These are phyloP conservation scores for Aphaenogaster floridana DNA, from an alignment of 1,140 invertebrate genomes.

Conservation along the genomic window DNA sequence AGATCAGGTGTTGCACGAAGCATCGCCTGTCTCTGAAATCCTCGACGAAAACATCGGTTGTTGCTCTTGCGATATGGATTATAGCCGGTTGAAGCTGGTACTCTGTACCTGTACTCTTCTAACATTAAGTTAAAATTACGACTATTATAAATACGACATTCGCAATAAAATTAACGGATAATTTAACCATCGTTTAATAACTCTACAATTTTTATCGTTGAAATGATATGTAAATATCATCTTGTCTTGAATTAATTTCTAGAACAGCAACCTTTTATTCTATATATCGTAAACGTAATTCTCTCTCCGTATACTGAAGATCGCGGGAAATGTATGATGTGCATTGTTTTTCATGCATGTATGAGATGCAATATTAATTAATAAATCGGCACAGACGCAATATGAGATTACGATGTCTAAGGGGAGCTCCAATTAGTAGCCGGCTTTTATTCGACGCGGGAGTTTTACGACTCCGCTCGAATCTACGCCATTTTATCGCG, in stretches of 20 bases:
- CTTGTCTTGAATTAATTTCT: background rate
- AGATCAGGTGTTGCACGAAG: constrained; percentile 13
- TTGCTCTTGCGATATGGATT: background rate
- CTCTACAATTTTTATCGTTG: background rate
- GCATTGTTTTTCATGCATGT: background rate
- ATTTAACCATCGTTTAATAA: background rate
- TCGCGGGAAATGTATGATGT: background rate
- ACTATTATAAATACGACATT: background rate
- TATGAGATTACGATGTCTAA: constrained; percentile 4
- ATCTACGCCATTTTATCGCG: constrained; percentile 42
- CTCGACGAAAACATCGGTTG: background rate
- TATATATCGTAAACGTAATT: background rate
- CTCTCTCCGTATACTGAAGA: too few relatives aligned
- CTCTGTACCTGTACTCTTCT: background rate
- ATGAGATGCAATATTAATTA: background rate
- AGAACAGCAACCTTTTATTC: background rate
- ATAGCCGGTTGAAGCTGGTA: background rate
- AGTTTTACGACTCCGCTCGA: constrained; percentile 6
- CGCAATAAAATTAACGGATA: background rate
- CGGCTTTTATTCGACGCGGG: constrained; percentile 13
- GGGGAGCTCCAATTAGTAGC: constrained; percentile 12
- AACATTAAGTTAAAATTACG: background rate
- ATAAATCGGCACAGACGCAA: background rate
- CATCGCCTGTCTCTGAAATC: background rate
- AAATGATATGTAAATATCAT: background rate